phyloP scores from a whole-genome alignment of 2,797 vertebrate species.

The Acipenser oxyrinchus region DNA sequence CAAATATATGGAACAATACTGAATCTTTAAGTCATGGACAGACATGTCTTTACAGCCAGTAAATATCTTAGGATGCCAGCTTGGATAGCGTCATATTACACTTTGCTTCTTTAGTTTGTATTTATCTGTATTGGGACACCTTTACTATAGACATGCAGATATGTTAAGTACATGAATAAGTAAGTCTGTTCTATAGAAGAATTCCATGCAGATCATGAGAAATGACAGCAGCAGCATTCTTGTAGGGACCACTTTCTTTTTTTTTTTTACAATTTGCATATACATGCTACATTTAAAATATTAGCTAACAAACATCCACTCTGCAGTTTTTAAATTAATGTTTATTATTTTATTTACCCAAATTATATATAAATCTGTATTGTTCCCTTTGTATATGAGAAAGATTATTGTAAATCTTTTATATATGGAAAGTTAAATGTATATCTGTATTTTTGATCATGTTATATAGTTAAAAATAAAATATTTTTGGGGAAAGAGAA shows the following conservation, averaged over 20 bases:
- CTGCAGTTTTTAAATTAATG: not conserved
- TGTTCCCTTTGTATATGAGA: slow-evolving; percentile 45
- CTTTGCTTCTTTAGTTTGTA: too few relatives aligned
- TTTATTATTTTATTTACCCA: not conserved
- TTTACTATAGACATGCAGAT: too few relatives aligned
- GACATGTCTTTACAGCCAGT: too few relatives aligned
- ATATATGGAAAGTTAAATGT: slow-evolving; percentile 47
- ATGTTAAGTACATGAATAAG: too few relatives aligned
- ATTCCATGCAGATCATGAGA: too few relatives aligned
- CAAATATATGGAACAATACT: too few relatives aligned
- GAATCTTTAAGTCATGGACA: too few relatives aligned
- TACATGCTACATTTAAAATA: not conserved
- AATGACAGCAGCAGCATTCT: not conserved
- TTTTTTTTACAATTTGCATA: not conserved
- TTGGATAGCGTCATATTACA: too few relatives aligned
- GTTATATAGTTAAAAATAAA: slow-evolving; percentile 61
- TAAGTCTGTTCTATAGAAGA: too few relatives aligned
- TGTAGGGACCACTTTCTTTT: not conserved
- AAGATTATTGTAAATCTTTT: slow-evolving; percentile 42
- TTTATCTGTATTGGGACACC: too few relatives aligned
- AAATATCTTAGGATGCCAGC: too few relatives aligned
- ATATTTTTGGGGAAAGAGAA: slow-evolving; percentile 51
- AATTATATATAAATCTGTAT: not conserved
- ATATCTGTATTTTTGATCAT: slow-evolving; percentile 64
- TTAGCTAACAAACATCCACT: not conserved